phyloP scores from a whole-genome alignment of 92 coral and sea anemone genomes.

The Zoanthus sansibaricus region DNA sequence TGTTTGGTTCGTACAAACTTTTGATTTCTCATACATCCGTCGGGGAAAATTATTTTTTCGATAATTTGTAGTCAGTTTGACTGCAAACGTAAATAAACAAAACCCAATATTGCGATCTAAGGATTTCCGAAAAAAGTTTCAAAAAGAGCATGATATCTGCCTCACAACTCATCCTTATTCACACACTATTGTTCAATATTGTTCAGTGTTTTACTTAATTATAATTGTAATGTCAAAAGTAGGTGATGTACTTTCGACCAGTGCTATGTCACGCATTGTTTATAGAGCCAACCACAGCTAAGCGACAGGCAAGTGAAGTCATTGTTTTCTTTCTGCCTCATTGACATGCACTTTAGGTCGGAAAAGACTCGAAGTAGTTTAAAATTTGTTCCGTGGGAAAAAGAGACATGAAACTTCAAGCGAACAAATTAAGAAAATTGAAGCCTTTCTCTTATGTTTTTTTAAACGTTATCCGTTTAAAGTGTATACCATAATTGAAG shows the following conservation, averaged over 20 bases:
- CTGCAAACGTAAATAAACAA: conserved; percentile 12
- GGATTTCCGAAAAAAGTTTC: background rate
- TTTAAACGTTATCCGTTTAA: no score
- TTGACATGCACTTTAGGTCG: no score
- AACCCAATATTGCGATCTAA: background rate
- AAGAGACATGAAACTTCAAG: no score
- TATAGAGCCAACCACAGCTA: background rate
- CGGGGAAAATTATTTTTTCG: background rate
- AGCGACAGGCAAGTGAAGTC: background rate
- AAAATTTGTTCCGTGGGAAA: no score
- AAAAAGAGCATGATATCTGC: background rate
- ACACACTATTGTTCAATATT: background rate
- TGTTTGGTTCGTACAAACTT: background rate
- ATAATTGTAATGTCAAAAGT: background rate
- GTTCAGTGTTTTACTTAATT: background rate
- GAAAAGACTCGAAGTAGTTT: no score
- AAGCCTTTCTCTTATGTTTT: no score
- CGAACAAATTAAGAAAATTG: no score
- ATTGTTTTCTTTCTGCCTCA: background rate
- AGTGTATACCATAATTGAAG: no score
- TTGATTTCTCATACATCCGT: background rate
- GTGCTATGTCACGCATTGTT: background rate
- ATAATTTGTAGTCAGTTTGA: background rate
- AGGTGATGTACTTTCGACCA: background rate
- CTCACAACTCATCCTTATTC: background rate